A percentile compares a stretch with the other conserved stretches of the same genome.
Conservation (phyloP, 2,888 invertebrate species). For the Crematogaster levior region DNA sequence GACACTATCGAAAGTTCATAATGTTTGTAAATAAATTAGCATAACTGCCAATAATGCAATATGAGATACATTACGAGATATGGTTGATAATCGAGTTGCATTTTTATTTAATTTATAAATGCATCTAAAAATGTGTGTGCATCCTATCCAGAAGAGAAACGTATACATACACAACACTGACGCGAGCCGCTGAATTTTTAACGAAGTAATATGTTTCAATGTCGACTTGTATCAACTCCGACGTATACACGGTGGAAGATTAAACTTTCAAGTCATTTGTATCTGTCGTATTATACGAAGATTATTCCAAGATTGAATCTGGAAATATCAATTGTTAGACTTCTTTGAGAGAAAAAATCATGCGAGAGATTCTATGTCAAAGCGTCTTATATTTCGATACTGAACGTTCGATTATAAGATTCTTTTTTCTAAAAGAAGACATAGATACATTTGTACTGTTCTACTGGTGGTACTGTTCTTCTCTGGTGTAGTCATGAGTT, state of each 20-base stretch:
- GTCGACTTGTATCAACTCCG: neutral
- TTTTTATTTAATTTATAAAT: conserved; percentile 2
- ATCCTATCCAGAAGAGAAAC: too few relatives aligned
- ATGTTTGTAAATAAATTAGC: neutral
- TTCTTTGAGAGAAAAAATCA: neutral
- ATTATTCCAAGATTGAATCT: conserved; percentile 25
- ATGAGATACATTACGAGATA: neutral
- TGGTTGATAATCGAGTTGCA: neutral
- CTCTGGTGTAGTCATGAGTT: neutral
- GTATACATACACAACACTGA: neutral
- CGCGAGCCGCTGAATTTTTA: neutral
- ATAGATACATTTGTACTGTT: too few relatives aligned
- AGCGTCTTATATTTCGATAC: neutral
- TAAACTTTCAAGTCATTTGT: conserved; percentile 12
- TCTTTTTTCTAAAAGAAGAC: neutral
- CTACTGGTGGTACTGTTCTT: conserved; percentile 15
- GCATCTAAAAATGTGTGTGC: neutral
- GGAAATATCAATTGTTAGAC: conserved; percentile 5
- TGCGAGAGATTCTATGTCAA: neutral
- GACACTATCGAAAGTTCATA: neutral
- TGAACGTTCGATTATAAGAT: neutral
- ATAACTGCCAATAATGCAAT: neutral
- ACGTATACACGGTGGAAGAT: neutral
- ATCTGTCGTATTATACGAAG: conserved; percentile 1
- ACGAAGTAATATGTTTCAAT: conserved; percentile 14